Evolutionary conservation across 2,797 vertebrate species (phyloP).

Genomic region (Dermochelys coriacea): DNA sequence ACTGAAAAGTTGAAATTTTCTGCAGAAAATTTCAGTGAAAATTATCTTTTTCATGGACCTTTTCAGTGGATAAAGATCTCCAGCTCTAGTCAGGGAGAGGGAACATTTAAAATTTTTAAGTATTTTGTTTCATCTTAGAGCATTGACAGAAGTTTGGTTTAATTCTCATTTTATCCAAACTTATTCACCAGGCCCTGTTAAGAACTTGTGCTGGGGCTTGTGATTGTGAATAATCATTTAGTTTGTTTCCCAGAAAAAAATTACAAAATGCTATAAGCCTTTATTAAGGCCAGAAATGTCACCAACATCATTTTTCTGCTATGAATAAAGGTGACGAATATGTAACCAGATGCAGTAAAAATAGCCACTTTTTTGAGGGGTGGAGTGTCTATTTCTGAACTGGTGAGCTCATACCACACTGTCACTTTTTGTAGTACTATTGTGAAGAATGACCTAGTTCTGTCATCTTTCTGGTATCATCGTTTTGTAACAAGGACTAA

Average conservation of each 20-base stretch:
- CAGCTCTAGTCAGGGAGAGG: neutral
- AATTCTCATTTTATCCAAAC: neutral
- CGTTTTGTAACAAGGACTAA: neutral
- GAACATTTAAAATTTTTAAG: neutral
- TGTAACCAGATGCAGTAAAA: neutral
- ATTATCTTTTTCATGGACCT: neutral
- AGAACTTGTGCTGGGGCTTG: neutral
- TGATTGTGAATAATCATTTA: neutral
- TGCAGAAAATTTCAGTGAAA: neutral
- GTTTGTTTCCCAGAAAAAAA: conserved; percentile 23
- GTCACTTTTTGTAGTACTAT: conserved; percentile 21
- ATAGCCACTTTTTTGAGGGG: neutral
- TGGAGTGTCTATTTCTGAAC: neutral
- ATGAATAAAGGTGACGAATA: neutral
- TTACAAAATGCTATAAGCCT: neutral
- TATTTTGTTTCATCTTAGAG: neutral
- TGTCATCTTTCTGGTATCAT: conserved; percentile 36
- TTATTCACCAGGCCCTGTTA: neutral
- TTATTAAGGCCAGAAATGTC: neutral
- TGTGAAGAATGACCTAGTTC: conserved; percentile 62
- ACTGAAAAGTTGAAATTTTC: neutral
- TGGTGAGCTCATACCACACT: conserved; percentile 19
- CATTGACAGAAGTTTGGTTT: neutral
- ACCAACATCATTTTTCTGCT: neutral
- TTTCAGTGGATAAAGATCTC: neutral